phyloP scores from a whole-genome alignment of 2,888 invertebrate species.

The Plebejus argus region DNA sequence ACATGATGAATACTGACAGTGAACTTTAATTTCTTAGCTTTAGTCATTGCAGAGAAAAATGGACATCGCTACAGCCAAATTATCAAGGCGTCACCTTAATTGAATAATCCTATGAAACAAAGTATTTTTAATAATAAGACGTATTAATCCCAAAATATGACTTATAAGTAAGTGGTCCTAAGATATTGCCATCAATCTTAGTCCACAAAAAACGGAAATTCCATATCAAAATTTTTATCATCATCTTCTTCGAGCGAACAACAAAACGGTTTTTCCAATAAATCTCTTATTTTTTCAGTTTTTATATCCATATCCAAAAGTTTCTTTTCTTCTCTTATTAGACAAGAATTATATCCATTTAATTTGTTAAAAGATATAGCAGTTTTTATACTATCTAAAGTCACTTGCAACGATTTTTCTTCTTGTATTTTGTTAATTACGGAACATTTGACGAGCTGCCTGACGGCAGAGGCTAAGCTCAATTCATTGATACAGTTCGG shows the following conservation, averaged over 20 bases:
- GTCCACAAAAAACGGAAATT: not conserved
- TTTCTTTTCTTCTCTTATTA: conserved; percentile 32
- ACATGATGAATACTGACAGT: no score
- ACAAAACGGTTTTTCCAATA: not conserved
- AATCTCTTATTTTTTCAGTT: conserved; percentile 33
- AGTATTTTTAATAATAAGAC: no score
- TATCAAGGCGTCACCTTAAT: no score
- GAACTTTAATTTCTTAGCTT: no score
- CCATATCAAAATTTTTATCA: not conserved
- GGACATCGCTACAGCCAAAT: no score
- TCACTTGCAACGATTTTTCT: not conserved
- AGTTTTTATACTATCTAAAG: not conserved
- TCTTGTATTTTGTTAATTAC: not conserved
- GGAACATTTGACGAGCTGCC: conserved; percentile 9
- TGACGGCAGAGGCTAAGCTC: conserved; percentile 31
- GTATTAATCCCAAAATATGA: no score
- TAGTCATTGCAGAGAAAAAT: no score
- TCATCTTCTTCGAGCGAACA: not conserved
- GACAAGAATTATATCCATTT: conserved; percentile 7
- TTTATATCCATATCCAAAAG: conserved; percentile 33
- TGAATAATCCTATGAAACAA: no score
- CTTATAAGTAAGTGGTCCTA: no score
- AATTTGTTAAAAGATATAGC: conserved; percentile 4
- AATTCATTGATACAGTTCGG: conserved; percentile 37
- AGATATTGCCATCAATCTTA: not conserved